Percentiles rank a stretch among this genome's conserved stretches.
phyloP scores from a whole-genome alignment of 1,140 invertebrate species.

The Saxidomus purpurata region DNA sequence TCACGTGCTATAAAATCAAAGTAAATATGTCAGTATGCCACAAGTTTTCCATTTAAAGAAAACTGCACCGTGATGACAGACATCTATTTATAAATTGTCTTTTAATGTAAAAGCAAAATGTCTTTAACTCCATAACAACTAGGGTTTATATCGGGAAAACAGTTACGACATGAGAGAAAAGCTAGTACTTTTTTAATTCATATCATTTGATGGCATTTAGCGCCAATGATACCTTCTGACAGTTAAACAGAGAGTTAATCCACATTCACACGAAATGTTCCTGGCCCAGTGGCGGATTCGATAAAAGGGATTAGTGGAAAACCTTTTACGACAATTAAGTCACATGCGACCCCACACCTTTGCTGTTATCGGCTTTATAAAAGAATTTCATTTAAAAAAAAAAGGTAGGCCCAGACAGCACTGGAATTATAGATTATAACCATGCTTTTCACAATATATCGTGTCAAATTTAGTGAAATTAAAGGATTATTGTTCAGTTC shows the following conservation, averaged over 20 bases:
- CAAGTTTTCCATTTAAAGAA: too few species aligned
- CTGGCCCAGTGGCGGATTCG: not conserved
- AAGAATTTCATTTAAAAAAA: not conserved
- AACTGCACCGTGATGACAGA: too few species aligned
- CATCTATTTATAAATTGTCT: not conserved
- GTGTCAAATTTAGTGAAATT: too few species aligned
- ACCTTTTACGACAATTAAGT: slow-evolving; percentile 31
- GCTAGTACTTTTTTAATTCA: not conserved
- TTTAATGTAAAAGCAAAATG: not conserved
- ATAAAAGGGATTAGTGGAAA: slow-evolving; percentile 44
- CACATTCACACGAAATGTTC: slow-evolving; percentile 31
- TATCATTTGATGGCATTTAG: slow-evolving; percentile 3
- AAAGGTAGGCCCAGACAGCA: not conserved
- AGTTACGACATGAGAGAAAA: slow-evolving; percentile 3
- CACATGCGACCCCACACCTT: not conserved
- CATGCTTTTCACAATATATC: too few species aligned
- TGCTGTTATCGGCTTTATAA: not conserved
- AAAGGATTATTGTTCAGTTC: too few species aligned
- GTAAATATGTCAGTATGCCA: too few species aligned
- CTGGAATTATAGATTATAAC: slow-evolving; percentile 4
- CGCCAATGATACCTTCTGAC: not conserved
- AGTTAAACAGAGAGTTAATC: slow-evolving; percentile 30
- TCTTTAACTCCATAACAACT: slow-evolving; percentile 19
- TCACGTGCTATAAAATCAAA: too few species aligned
- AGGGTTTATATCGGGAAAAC: not conserved